Base-by-base conservation (phyloP, 2,888 invertebrate genomes). In the Heteromurus nitidus region DNA sequence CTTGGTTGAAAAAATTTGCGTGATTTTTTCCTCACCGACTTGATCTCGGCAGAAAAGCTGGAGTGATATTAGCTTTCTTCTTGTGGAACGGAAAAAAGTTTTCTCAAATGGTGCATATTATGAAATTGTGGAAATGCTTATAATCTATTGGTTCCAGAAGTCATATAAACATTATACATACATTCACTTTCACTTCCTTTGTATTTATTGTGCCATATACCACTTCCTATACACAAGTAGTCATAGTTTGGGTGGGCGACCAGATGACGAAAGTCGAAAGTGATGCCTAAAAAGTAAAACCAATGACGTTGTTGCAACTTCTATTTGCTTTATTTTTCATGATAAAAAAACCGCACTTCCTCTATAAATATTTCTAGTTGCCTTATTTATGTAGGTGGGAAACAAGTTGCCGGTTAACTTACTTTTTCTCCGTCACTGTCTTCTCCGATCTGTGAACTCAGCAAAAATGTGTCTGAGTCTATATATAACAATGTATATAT, bases 31-130 rank as follows among this genome's bases (percentile, higher is more conserved):
- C 64, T 65, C n/a, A 31, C n/a, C 20, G 22, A 26, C 7, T 44
- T 2, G 22, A 42, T 44, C n/a, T 3, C 24, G 2, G 44, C 26
- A 16, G 44, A 26, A 60, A 60, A 24, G 18, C 62, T 18, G 36
- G 44, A 42, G 16, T 42, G 18, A 31, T 65, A 65, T 65, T 65
- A 44, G 65, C 44, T 65, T 64, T 18, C 24, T 65, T 55, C 31
- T 67, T n/a, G 47, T 36, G 47, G 47, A 47, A 47, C 18, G 26
- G 24, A 64, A 44, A 47, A 65, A 44, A 16, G 2, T 65, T 64
- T 36, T 36, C 22, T 44, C n/a, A 50, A 50, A 20, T 18, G 20
- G 13, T 20, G 9, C 20, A 50, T 20, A n/a, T n/a, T n/a, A n/a
- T n/a, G n/a, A n/a, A n/a, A n/a, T n/a, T n/a, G n/a, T n/a, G n/a